Conservation (phyloP, 1,140 invertebrate species). For the Megalopta genalis region DNA sequence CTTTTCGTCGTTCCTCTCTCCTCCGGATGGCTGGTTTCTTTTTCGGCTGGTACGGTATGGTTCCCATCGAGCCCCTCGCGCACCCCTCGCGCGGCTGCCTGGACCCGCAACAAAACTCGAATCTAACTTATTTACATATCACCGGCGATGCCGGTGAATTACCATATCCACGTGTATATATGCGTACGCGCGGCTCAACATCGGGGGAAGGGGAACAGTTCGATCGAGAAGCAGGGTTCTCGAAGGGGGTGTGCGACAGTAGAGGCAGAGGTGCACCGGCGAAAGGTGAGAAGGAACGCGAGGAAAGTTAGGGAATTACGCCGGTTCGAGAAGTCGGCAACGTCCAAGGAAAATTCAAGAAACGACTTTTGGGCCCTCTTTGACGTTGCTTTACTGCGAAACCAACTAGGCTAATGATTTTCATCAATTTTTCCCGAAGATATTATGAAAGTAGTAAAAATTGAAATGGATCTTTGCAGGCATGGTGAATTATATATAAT, state of each 20-base stretch:
- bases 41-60: slow-evolving; percentile 56
- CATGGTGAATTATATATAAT: too few species aligned
- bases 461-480: too few species aligned
- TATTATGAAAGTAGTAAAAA: too few species aligned
- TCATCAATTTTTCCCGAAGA: too few species aligned
- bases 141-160: slow-evolving; percentile 75
- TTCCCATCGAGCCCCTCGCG: slow-evolving; percentile 75
- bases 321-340: too few species aligned
- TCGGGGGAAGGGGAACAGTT: slow-evolving; percentile 7
- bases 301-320: not conserved
- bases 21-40: slow-evolving; percentile 52
- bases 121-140: slow-evolving; percentile 80
- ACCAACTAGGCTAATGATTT: too few species aligned
- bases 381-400: too few species aligned
- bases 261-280: not conserved
- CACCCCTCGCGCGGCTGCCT: slow-evolving; percentile 14
- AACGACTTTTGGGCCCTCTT: too few species aligned
- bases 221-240: slow-evolving; percentile 5
- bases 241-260: not conserved
- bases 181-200: slow-evolving; percentile 14
- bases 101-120: slow-evolving; percentile 75
- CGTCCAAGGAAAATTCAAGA: too few species aligned
- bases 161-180: slow-evolving; percentile 72
- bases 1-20: slow-evolving; percentile 41
- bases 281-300: not conserved